Base-by-base conservation (phyloP, 2,888 invertebrate species). In the Pogonocherus hispidulus region DNA sequence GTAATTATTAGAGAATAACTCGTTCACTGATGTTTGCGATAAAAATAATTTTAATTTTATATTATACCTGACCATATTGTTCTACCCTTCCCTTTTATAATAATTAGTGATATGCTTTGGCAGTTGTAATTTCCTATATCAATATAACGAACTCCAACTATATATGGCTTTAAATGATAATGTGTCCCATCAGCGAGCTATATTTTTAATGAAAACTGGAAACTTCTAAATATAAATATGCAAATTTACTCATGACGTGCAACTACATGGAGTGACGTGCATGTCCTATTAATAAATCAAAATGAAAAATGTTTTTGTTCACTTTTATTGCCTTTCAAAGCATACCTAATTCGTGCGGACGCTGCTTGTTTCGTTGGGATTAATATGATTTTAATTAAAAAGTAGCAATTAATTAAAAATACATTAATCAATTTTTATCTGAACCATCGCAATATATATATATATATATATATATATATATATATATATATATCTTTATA, bases 171-270 rank as follows among this genome's bases (percentile, higher is more conserved):
- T 41, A 41, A 41, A 16, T 14, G 41, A 2, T 41, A 52, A 52
- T 32, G 35, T 19, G 46, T 18, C 47, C 18, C 18, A 22, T 5
- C 22, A 49, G 19, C 32, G 18, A 11, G 20, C 16, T 47, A 11
- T 47, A 46, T 47, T 59, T 59, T 47, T 59, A 59, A 46, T 46
- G 47, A 59, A 46, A 59, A 63, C 54, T 54, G 54, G 49, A 19
- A 49, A 63, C 62, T 18, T 62, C 62, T 22, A 27, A 27, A 37
- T 63, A 32, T 63, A 44, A 54, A 63, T 54, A 52, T 54, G 52
- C 44, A 63, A 63, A 63, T 54, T 16, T 41, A 23, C 20, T 23
- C 44, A 14, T 57, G 44, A 44, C 46, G 57, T 20, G 14, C 46
- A 23, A 57, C 55, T 8, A 11, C 16, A 57, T 23, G 22, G n/a